Evolutionary conservation across 2,113 vertebrate species (phyloP), one percentile per base, ranked within the genome.

Genomic region (Canis aureus): DNA sequence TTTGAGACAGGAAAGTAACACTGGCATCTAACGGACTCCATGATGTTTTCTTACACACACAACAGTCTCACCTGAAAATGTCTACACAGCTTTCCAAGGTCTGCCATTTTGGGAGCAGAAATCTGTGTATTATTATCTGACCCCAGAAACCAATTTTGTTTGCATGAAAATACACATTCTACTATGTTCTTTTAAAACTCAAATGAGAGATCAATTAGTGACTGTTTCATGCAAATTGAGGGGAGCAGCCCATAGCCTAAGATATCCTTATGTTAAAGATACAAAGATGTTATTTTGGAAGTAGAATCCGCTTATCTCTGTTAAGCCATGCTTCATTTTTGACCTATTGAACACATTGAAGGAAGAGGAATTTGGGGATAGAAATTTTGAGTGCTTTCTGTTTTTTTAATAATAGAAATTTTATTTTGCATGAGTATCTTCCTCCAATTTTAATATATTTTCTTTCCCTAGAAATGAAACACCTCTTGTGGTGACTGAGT

Each of bases 281-380:
- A 29, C 49, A 29, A 96, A 97, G 32, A 71, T 22, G 2, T 78
- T 29, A 59, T 73, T 73, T 97, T 71, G 59, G 86, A 94, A 79
- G 90, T 57, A 81, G 27, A 67, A 67, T 62, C 25, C 0, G 1
- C 74, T 29, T 16, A 8, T 78, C 43, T 15, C 74, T 15, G 10
- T 79, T 95, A 97, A 97, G 79, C 62, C 86, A 25, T 93, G 73
- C 97, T 97, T 98, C 98, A 91, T 97, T 98, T 98, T 86, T 91
- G 84, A 95, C 91, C 97, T 93, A 83, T 53, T 92, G 87, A 97
- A 89, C 53, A 97, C 96, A 96, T 64, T 90, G 12, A 94, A 97
- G 74, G 91, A 97, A 97, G 83, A 97, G 67, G n/a, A 93, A 90
- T 97, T 96, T 84, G 84, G 59, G n/a, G 43, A 95, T 59, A 83